These are phyloP conservation scores for Rhamnusium bicolor DNA, from an alignment of 2,888 invertebrate species.

Conservation along the genomic window DNA sequence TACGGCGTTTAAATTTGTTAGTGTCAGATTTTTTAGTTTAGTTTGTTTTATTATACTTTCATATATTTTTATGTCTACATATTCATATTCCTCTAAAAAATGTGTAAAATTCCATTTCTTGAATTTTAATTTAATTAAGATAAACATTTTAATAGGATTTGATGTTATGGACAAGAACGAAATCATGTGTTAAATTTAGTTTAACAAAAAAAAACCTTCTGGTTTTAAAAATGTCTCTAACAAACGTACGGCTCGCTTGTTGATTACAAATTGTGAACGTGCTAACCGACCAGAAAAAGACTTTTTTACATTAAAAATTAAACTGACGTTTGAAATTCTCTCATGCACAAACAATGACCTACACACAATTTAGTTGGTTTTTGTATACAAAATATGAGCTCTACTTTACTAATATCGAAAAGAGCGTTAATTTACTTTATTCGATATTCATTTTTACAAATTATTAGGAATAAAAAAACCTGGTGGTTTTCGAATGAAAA, in stretches of 20 bases:
- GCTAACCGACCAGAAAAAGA: slow-evolving; percentile 18
- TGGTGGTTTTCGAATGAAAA: neutral
- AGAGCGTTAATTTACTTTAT: neutral
- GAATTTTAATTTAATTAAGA: too few species aligned
- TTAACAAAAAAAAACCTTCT: neutral
- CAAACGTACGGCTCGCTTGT: slow-evolving; percentile 21
- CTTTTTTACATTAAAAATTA: slow-evolving; percentile 16
- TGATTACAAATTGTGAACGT: slow-evolving; percentile 19
- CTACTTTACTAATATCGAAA: neutral
- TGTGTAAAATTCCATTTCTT: too few species aligned
- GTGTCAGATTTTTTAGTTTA: too few species aligned
- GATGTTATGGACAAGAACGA: too few species aligned
- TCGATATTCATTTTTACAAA: neutral
- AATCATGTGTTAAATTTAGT: too few species aligned
- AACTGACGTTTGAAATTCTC: slow-evolving; percentile 21
- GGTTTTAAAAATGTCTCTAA: neutral
- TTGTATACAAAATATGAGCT: neutral
- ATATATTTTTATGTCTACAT: too few species aligned
- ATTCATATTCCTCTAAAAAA: too few species aligned
- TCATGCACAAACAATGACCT: slow-evolving; percentile 20
- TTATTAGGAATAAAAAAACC: neutral
- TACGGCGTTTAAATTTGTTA: too few species aligned
- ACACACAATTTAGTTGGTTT: slow-evolving; percentile 3
- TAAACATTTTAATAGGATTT: too few species aligned
- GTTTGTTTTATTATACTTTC: too few species aligned